phyloP scores from a whole-genome alignment of 2,113 vertebrate genomes.

The Hymenochirus boettgeri region DNA sequence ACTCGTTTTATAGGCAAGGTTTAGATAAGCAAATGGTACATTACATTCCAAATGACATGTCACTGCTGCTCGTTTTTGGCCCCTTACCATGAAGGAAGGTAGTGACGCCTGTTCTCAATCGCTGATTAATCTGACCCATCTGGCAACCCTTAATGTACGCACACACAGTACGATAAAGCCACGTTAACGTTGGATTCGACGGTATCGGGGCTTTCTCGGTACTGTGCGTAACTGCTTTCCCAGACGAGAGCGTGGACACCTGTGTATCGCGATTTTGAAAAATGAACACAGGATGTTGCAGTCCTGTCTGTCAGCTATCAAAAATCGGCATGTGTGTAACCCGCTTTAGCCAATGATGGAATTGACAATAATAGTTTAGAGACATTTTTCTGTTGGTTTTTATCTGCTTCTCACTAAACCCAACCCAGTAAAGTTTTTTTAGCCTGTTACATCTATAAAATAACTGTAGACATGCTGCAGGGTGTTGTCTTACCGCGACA shows the following conservation, averaged over 20 bases:
- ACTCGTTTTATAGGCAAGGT: too few species aligned
- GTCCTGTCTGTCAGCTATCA: too few species aligned
- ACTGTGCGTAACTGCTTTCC: too few species aligned
- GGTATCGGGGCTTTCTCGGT: too few species aligned
- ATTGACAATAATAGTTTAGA: background rate
- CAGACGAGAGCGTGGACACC: background rate
- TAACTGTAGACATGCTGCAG: background rate
- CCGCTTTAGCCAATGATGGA: background rate
- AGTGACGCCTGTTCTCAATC: too few species aligned
- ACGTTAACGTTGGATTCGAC: too few species aligned
- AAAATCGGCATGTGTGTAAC: background rate
- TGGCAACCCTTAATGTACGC: too few species aligned
- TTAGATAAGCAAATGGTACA: background rate
- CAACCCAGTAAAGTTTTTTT: background rate
- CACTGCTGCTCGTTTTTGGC: background rate
- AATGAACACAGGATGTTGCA: too few species aligned
- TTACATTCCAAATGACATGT: background rate
- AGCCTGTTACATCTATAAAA: background rate
- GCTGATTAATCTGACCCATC: too few species aligned
- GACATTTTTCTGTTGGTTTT: too few species aligned
- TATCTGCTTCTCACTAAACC: background rate
- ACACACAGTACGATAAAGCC: too few species aligned
- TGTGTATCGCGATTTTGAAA: too few species aligned
- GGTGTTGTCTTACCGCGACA: slow-evolving; percentile 52
- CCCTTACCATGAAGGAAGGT: background rate